Evolutionary conservation across 1,140 invertebrate genomes (phyloP).

Genomic region (Aporrectodea caliginosa): DNA sequence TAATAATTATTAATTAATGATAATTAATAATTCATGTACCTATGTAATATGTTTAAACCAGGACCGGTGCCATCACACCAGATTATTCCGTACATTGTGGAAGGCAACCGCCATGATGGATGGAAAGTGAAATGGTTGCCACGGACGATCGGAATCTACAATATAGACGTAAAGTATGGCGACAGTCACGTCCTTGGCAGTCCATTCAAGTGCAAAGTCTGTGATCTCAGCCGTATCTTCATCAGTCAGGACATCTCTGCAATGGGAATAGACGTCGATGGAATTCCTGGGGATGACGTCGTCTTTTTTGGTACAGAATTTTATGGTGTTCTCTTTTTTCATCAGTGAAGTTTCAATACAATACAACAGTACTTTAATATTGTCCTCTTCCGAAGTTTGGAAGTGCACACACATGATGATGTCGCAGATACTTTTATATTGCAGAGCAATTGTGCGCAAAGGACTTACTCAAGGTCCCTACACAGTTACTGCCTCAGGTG

Average conservation of each 20-base stretch:
- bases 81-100: neutral
- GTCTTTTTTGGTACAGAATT: constrained; percentile 76
- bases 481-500: too few species aligned
- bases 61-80: constrained; percentile 7
- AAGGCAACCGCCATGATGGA: constrained; percentile 5
- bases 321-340: too few species aligned
- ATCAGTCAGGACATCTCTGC: neutral
- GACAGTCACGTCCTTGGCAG: constrained; percentile 81
- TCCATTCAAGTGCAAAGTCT: constrained; percentile 78
- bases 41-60: too few species aligned
- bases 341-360: too few species aligned
- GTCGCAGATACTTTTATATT: too few species aligned
- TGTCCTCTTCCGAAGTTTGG: too few species aligned
- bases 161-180: constrained; percentile 84
- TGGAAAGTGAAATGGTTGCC: constrained; percentile 27
- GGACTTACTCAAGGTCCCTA: too few species aligned
- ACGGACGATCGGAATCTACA: constrained; percentile 66
- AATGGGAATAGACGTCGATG: constrained; percentile 54
- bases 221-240: constrained; percentile 19
- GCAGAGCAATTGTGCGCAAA: too few species aligned
- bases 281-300: constrained; percentile 83
- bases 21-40: too few species aligned
- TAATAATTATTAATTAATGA: too few species aligned
- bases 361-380: too few species aligned
- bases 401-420: too few species aligned